These are phyloP conservation scores for Papilio xuthus DNA, from an alignment of 1,140 invertebrate genomes.

Conservation along the genomic window DNA sequence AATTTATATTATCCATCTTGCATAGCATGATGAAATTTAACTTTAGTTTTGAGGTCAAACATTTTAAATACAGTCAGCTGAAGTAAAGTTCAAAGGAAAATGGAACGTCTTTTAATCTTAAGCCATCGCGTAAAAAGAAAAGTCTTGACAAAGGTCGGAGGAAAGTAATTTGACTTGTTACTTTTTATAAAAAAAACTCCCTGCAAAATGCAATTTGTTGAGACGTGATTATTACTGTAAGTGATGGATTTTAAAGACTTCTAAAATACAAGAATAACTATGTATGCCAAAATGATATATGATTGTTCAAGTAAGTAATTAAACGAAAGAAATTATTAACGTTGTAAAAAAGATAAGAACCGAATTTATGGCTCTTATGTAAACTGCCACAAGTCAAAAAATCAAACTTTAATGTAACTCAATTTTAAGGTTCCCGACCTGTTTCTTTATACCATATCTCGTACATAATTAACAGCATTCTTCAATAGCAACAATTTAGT, in stretches of 20 bases:
- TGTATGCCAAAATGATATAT: too few species aligned
- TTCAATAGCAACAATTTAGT: too few species aligned
- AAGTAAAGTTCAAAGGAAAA: conserved; percentile 31
- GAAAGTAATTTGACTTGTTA: conserved; percentile 30
- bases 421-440: too few species aligned
- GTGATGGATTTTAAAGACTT: background rate
- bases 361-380: too few species aligned
- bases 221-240: background rate
- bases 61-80: conserved; percentile 9
- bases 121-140: conserved; percentile 32
- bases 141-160: conserved; percentile 20
- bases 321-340: too few species aligned
- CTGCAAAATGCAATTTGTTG: conserved; percentile 28
- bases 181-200: background rate
- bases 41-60: background rate
- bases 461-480: too few species aligned
- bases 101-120: conserved; percentile 30
- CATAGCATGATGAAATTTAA: background rate
- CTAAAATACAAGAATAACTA: background rate
- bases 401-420: too few species aligned
- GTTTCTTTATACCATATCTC: too few species aligned
- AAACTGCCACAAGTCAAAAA: too few species aligned
- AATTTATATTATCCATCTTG: background rate
- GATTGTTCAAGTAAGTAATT: too few species aligned
- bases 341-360: too few species aligned